These are phyloP conservation scores for Morus bassanus DNA, from an alignment of 2,797 vertebrate species.

Conservation along the genomic window DNA sequence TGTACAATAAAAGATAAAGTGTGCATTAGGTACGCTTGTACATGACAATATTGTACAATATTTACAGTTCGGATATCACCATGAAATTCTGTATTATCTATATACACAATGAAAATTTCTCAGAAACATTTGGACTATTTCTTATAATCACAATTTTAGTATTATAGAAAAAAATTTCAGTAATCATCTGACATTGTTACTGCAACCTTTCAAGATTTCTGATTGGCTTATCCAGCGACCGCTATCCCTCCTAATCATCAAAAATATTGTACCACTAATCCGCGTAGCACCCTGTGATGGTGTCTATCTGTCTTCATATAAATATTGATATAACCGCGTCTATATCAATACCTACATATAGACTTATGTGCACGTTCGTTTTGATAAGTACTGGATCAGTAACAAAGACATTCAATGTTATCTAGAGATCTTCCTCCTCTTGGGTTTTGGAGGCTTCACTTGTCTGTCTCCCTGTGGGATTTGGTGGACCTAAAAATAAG, in stretches of 20 bases:
- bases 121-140: constrained; percentile 99
- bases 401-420: constrained; percentile 92
- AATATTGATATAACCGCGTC: constrained; percentile 61
- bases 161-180: constrained; percentile 91
- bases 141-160: constrained; percentile 85
- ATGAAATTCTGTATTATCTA: constrained; percentile 98
- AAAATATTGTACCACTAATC: constrained; percentile 78
- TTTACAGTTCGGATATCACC: constrained; percentile 97
- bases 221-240: constrained; percentile 85
- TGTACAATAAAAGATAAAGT: constrained; percentile 99
- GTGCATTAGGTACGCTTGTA: constrained; percentile 99
- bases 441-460: constrained; percentile 95
- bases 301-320: constrained; percentile 67
- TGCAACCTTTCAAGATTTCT: constrained; percentile 77
- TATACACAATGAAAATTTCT: constrained; percentile 99
- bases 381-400: constrained; percentile 74
- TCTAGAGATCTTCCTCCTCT: constrained; percentile 99
- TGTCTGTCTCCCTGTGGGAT: constrained; percentile 94
- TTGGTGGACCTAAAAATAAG: constrained; percentile 81
- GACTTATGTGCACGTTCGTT: constrained; percentile 70
- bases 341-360: constrained; percentile 72
- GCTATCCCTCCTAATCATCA: constrained; percentile 73
- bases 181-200: constrained; percentile 89
- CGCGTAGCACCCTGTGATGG: constrained; percentile 83
- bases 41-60: constrained; percentile 98